Percentiles rank a stretch among this genome's conserved stretches.
phyloP scores from a whole-genome alignment of 2,797 vertebrate species.

The Characodon lateralis region DNA sequence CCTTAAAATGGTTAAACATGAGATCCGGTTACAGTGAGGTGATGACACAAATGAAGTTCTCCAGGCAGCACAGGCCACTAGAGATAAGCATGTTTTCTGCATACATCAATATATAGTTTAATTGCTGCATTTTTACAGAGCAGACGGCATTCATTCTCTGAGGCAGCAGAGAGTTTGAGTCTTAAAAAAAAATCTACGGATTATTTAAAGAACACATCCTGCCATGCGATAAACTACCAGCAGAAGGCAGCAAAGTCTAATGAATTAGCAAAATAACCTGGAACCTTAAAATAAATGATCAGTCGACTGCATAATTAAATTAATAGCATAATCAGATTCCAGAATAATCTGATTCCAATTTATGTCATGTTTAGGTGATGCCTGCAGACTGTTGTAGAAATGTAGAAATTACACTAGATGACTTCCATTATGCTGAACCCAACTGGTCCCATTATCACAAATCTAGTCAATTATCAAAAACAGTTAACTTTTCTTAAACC shows the following conservation, averaged over 20 bases:
- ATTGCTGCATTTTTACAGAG: not conserved
- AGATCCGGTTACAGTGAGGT: no score
- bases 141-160: not conserved
- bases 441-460: no score
- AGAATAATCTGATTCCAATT: not conserved
- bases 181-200: not conserved
- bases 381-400: not conserved
- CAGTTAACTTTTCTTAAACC: no score
- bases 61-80: not conserved
- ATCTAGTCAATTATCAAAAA: no score
- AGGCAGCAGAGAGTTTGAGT: not conserved
- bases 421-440: not conserved
- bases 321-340: not conserved
- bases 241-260: constrained; percentile 26
- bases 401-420: not conserved
- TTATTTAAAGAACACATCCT: not conserved
- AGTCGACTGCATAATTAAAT: not conserved
- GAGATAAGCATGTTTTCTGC: not conserved
- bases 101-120: not conserved
- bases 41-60: no score
- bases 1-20: no score
- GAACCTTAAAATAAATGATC: not conserved
- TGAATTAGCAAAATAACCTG: not conserved
- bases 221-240: not conserved
- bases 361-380: not conserved